phyloP scores from a whole-genome alignment of 2,797 vertebrate species.

The Galaxias olidus region DNA sequence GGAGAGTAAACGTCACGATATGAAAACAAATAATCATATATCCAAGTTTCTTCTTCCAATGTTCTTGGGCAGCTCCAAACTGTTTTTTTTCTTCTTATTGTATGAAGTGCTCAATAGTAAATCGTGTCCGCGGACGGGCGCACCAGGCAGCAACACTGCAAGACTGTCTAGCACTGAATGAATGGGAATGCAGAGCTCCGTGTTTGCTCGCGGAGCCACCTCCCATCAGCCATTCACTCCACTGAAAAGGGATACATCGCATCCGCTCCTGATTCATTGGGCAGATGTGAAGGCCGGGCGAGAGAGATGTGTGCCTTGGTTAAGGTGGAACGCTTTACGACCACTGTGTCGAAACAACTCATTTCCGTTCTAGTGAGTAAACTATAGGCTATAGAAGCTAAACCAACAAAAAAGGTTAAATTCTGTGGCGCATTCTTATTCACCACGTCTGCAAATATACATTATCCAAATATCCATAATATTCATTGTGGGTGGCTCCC shows the following conservation, averaged over 20 bases:
- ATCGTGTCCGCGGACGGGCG: constrained; percentile 41
- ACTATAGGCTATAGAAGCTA: not conserved
- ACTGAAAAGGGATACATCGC: constrained; percentile 81
- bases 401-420: not conserved
- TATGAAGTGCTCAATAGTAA: constrained; percentile 48
- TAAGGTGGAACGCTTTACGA: constrained; percentile 73
- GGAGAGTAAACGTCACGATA: constrained; percentile 1
- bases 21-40: constrained; percentile 29
- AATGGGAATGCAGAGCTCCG: constrained; percentile 74
- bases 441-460: too few species aligned
- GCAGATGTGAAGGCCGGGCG: constrained; percentile 70
- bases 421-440: too few species aligned
- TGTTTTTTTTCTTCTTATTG: constrained; percentile 31
- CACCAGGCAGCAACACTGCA: constrained; percentile 46
- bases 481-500: too few species aligned
- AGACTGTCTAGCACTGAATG: constrained; percentile 76
- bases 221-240: constrained; percentile 77
- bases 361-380: constrained; percentile 52
- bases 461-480: too few species aligned
- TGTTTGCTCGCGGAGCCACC: constrained; percentile 71
- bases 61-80: not conserved
- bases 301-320: constrained; percentile 63
- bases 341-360: constrained; percentile 19
- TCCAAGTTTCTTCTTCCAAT: constrained; percentile 46
- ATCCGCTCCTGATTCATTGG: constrained; percentile 83